Base-by-base conservation (phyloP, 2,888 invertebrate species). In the Acleris emargana region DNA sequence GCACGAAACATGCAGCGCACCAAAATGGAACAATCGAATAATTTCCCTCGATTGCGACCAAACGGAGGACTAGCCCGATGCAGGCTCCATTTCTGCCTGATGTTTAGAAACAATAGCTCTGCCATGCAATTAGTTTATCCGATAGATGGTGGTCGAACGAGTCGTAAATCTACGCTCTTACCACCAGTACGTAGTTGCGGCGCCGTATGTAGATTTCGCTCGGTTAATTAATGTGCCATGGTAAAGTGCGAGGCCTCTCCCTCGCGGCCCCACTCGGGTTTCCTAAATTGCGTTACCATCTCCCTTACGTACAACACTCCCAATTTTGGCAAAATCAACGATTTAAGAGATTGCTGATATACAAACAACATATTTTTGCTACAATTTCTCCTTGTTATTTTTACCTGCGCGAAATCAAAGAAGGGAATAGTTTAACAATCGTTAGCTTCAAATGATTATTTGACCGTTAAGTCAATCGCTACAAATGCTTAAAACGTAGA, bases 91-190 rank as follows among this genome's bases (percentile, higher is more conserved):
- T 87, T 84, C 85, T 82, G 84, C 79, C 86, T 79, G 83, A 85
- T 85, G 85, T 88, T 90, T 89, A 86, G 91, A 89, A 91, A 91
- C 90, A 91, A 91, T 91, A 88, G 90, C 88, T 86, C 81, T 81
- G 83, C 82, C 76, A 83, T 87, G 89, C 90, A 91, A 91, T 91
- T 91, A 90, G 90, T 91, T 90, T 86, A 88, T 89, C 89, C 85
- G 87, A 91, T 89, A 89, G 89, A 90, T 87, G 89, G 89, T 86
- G 89, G 89, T 88, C 87, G 88, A 87, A 87, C 86, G 83, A 87
- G 87, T 89, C 90, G 89, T 91, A 91, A 91, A 91, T 89, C 91
- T 90, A 86, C 81, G 81, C 86, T 84, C 86, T 87, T 86, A 85
- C 88, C 86, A 84, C 88, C 86, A 89, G 83, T 83, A 83, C 83